phyloP scores from a whole-genome alignment of 1,140 invertebrate species.

The Ostrea denselamellosa region DNA sequence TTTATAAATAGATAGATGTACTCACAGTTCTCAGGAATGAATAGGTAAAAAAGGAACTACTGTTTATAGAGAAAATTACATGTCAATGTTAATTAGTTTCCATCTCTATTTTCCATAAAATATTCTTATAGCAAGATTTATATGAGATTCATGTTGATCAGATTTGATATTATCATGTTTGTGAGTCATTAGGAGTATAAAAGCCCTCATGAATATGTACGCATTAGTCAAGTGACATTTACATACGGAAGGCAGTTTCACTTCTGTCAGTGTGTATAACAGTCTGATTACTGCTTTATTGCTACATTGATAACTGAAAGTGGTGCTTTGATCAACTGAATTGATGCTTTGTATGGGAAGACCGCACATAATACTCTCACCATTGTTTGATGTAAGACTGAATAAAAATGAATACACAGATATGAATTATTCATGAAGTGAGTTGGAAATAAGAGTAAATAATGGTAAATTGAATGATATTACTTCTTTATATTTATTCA shows the following conservation, averaged over 20 bases:
- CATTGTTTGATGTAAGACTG: background rate
- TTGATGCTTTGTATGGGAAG: background rate
- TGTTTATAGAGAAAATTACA: background rate
- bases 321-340: slow-evolving; percentile 2
- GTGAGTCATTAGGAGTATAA: slow-evolving; percentile 17
- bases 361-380: background rate
- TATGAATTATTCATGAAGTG: too few species aligned
- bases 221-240: slow-evolving; percentile 2
- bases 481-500: too few species aligned
- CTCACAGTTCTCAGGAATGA: background rate
- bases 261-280: background rate
- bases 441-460: too few species aligned
- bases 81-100: background rate
- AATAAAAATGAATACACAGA: background rate
- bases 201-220: slow-evolving; percentile 26
- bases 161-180: slow-evolving; percentile 1
- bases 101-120: slow-evolving; percentile 17
- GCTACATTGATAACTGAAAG: background rate
- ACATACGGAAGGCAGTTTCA: background rate
- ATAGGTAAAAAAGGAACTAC: background rate
- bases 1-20: background rate
- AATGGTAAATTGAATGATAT: too few species aligned
- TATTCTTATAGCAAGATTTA: background rate
- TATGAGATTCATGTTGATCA: background rate
- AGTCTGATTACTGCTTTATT: background rate